Base-by-base conservation (phyloP, 2,113 vertebrate genomes). In the Chloebia gouldiae region DNA sequence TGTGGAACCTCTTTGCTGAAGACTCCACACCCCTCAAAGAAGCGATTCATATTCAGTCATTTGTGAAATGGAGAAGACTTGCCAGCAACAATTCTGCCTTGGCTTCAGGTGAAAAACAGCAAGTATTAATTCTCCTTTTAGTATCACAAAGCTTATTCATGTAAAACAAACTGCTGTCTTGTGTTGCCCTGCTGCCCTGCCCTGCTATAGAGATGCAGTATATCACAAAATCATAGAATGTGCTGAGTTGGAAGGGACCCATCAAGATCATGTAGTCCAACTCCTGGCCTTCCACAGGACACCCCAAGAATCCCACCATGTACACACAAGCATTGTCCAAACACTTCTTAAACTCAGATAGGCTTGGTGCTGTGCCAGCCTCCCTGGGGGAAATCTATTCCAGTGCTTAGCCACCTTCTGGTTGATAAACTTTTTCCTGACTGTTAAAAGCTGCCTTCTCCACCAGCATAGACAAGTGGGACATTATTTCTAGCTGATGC, bases 1-100 rank as follows among this genome's bases (percentile, higher is more conserved):
- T 49, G 33, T 71, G 60, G 37, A 95, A 78, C 39, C 28, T 54
- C 16, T 89, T 82, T 88, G 40, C 56, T 78, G 49, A 81, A 57
- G 49, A 73, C 28, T 83, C 68, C 85, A 24, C 21, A 39, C 10
- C 25, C 56, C 68, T 86, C 80, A 64, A 73, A 92, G 51, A 53
- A 81, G 51, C 0, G 0, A 76, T 77, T 82, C 39, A 45, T 64
- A 59, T 54, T 89, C 63, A 28, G 1, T 54, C 31, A 86, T 50
- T 75, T 86, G 72, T 40, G 64, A 90, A 93, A 91, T 44, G 40
- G 71, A 57, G 73, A 82, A 88, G 50, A 80, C 68, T 83, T 75
- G 57, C 53, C 44, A 91, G 45, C 56, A 97, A 93, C 50, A 95
- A 84, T 84, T 54, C 65, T 80, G 63, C 54, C 65, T 79, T 92